Percentiles rank a stretch among this genome's conserved stretches.
These are phyloP conservation scores for Loripinus fragilis DNA, from an alignment of 2,888 invertebrate genomes.

Conservation along the genomic window DNA sequence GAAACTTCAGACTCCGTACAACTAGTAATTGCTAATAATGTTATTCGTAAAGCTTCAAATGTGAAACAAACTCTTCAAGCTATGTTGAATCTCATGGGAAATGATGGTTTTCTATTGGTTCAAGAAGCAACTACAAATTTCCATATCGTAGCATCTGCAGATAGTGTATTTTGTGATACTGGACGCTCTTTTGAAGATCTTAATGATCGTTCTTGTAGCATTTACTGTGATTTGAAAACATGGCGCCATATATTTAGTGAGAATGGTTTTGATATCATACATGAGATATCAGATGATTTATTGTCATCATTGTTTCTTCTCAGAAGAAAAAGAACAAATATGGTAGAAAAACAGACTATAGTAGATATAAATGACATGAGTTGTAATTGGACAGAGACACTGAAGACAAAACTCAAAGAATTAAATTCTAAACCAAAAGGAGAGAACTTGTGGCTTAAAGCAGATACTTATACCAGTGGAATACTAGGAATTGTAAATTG, in stretches of 20 bases:
- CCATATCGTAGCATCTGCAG: constrained; percentile 61
- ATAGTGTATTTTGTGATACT: constrained; percentile 50
- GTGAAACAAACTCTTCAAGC: constrained; percentile 51
- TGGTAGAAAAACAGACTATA: constrained; percentile 41
- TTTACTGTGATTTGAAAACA: constrained; percentile 58
- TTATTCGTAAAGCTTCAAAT: not conserved
- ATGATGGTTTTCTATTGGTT: constrained; percentile 84
- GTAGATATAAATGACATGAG: constrained; percentile 59
- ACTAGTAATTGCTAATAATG: not conserved
- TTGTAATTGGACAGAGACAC: constrained; percentile 89
- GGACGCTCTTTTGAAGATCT: constrained; percentile 31
- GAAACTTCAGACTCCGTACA: not conserved
- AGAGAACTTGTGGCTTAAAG: constrained; percentile 86
- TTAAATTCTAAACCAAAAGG: constrained; percentile 85
- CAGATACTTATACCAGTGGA: constrained; percentile 89
- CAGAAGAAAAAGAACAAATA: constrained; percentile 84
- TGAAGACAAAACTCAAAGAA: constrained; percentile 90
- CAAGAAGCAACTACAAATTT: constrained; percentile 82
- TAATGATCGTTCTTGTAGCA: constrained; percentile 35
- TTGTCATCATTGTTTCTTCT: constrained; percentile 85
- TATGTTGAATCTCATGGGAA: constrained; percentile 86
- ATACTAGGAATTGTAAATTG: constrained; percentile 95
- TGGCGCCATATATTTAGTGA: constrained; percentile 65
- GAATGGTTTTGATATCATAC: constrained; percentile 86
- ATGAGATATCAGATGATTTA: constrained; percentile 88